Conservation (phyloP, 2,888 invertebrate genomes). For the Pinctada fucata region DNA sequence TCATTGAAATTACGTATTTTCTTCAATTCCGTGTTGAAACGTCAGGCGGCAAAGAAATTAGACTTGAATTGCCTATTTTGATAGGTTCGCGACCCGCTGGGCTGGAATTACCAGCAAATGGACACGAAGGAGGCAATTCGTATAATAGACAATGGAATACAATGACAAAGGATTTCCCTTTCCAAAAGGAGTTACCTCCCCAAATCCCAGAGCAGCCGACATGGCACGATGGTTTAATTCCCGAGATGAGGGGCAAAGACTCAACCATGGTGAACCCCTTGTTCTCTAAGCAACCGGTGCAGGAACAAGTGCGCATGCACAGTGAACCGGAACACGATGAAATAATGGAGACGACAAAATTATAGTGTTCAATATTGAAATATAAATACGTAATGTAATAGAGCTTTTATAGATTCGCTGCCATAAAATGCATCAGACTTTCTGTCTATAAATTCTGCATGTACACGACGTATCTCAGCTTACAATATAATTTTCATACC, state of each 20-base stretch:
- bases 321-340: constrained; percentile 43
- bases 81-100: constrained; percentile 68
- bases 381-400: no score
- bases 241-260: constrained; percentile 57
- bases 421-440: no score
- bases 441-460: no score
- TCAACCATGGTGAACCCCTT: constrained; percentile 59
- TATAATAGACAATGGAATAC: constrained; percentile 63
- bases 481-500: no score
- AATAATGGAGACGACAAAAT: constrained; percentile 57
- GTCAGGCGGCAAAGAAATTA: constrained; percentile 66
- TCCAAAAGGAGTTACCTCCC: constrained; percentile 17
- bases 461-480: no score
- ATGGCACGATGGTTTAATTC: constrained; percentile 53
- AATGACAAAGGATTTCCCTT: constrained; percentile 42
- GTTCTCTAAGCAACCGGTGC: constrained; percentile 40
- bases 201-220: constrained; percentile 28
- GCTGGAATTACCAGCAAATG: constrained; percentile 53
- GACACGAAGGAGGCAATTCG: constrained; percentile 35
- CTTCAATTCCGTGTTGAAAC: constrained; percentile 74
- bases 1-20: constrained; percentile 73
- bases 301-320: neutral
- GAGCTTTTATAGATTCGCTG: no score
- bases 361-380: constrained; percentile 31
- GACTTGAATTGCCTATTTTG: constrained; percentile 67